These are phyloP conservation scores for Anthonomus grandis DNA, from an alignment of 1,140 invertebrate species.

Conservation along the genomic window DNA sequence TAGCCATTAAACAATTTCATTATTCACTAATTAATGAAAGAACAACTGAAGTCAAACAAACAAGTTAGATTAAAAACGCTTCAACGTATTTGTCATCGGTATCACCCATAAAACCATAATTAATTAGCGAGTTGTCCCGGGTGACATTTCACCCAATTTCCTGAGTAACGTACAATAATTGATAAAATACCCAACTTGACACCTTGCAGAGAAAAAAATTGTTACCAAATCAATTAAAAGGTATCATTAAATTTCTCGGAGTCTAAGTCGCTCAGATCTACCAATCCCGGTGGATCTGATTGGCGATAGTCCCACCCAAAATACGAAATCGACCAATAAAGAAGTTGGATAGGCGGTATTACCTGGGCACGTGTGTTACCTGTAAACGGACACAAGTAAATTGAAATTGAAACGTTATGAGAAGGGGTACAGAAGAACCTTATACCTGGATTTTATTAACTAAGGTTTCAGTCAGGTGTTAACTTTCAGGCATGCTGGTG, in stretches of 20 bases:
- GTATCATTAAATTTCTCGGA: neutral
- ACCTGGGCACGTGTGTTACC: conserved; percentile 23
- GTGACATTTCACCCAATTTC: conserved; percentile 7
- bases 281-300: conserved; percentile 24
- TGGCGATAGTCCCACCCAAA: conserved; percentile 4
- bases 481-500: conserved; percentile 14
- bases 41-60: no score
- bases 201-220: conserved; percentile 5
- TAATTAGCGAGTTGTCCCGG: neutral
- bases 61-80: no score
- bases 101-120: conserved; percentile 4
- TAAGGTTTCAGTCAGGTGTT: conserved; percentile 30
- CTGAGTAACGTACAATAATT: neutral
- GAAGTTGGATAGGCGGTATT: neutral
- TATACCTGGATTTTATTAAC: conserved; percentile 26
- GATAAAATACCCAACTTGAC: neutral
- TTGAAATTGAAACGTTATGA: conserved; percentile 10
- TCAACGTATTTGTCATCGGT: neutral
- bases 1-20: neutral
- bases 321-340: conserved; percentile 2
- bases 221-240: conserved; percentile 30
- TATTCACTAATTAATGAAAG: no score
- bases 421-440: conserved; percentile 10
- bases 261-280: neutral
- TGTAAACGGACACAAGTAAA: conserved; percentile 4